These are phyloP conservation scores for Digitonthophagus gazella DNA, from an alignment of 2,888 invertebrate genomes.

Conservation along the genomic window DNA sequence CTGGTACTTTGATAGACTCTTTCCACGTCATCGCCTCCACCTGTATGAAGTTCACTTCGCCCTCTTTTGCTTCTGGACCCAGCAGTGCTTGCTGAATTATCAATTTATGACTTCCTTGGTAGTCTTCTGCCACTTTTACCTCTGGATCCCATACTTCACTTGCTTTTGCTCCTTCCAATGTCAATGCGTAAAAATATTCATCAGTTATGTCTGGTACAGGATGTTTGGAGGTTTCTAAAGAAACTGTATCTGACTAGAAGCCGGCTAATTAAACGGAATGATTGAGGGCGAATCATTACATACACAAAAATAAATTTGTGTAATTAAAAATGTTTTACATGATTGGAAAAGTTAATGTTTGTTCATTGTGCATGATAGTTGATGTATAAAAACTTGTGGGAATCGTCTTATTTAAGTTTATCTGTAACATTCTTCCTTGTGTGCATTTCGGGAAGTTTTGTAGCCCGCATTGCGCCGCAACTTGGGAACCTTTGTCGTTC, in stretches of 20 bases:
- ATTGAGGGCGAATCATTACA: constrained; percentile 34
- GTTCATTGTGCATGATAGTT: too few relatives aligned
- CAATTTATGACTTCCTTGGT: constrained; percentile 74
- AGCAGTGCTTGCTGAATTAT: constrained; percentile 79
- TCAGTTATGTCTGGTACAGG: constrained; percentile 75
- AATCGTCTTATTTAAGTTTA: neutral
- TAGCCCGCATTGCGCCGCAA: neutral
- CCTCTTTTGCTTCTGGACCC: constrained; percentile 76
- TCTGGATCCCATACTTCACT: constrained; percentile 82
- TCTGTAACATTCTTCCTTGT: neutral
- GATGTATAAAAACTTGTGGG: neutral
- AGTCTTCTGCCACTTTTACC: constrained; percentile 67
- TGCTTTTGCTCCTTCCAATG: constrained; percentile 70
- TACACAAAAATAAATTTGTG: too few relatives aligned
- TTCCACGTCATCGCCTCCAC: constrained; percentile 78
- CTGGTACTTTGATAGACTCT: constrained; percentile 78
- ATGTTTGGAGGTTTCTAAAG: constrained; percentile 59
- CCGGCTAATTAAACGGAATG: constrained; percentile 43
- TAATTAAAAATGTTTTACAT: too few relatives aligned
- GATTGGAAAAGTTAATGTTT: too few relatives aligned
- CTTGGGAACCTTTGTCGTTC: neutral
- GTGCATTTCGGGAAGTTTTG: neutral
- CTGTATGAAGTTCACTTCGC: constrained; percentile 77
- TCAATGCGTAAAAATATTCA: constrained; percentile 85
- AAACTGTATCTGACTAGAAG: constrained; percentile 47